These are phyloP conservation scores for Pachyseris speciosa DNA, from an alignment of 64 coral and sea anemone species.

Conservation along the genomic window DNA sequence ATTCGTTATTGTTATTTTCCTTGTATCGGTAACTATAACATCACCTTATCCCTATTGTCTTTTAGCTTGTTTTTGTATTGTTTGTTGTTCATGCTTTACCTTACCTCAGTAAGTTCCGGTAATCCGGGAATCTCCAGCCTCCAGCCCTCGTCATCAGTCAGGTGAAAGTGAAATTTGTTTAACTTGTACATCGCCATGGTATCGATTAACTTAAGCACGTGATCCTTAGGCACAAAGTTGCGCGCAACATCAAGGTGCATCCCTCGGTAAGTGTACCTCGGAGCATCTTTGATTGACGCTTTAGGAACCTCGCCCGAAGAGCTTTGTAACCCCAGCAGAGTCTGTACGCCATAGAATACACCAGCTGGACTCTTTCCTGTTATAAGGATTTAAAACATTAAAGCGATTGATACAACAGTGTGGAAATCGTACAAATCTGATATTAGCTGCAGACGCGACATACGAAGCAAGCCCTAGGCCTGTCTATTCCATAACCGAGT, in stretches of 20 bases:
- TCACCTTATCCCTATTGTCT: too few species aligned
- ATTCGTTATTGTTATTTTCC: too few species aligned
- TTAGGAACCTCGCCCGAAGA: slow-evolving; percentile 37
- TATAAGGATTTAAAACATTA: neutral
- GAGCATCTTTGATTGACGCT: slow-evolving; percentile 55
- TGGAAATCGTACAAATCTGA: too few species aligned
- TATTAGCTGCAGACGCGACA: too few species aligned
- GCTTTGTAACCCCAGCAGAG: slow-evolving; percentile 17
- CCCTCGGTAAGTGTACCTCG: slow-evolving; percentile 56
- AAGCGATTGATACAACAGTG: too few species aligned
- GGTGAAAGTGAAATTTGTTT: slow-evolving; percentile 75
- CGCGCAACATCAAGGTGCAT: slow-evolving; percentile 73
- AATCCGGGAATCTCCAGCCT: slow-evolving; percentile 60
- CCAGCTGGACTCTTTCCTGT: slow-evolving; percentile 21
- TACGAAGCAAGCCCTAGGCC: too few species aligned
- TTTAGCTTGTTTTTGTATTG: neutral
- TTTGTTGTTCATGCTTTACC: neutral
- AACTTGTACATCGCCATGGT: slow-evolving; percentile 64
- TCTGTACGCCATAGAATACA: slow-evolving; percentile 74
- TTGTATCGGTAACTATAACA: too few species aligned
- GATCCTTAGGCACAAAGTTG: slow-evolving; percentile 60
- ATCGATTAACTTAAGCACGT: slow-evolving; percentile 48
- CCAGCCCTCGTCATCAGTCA: slow-evolving; percentile 75
- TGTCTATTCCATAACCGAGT: too few species aligned
- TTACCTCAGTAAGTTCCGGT: slow-evolving; percentile 62